Base-by-base conservation (phyloP, 1,140 invertebrate species). In the Chrysomallon squamiferum region DNA sequence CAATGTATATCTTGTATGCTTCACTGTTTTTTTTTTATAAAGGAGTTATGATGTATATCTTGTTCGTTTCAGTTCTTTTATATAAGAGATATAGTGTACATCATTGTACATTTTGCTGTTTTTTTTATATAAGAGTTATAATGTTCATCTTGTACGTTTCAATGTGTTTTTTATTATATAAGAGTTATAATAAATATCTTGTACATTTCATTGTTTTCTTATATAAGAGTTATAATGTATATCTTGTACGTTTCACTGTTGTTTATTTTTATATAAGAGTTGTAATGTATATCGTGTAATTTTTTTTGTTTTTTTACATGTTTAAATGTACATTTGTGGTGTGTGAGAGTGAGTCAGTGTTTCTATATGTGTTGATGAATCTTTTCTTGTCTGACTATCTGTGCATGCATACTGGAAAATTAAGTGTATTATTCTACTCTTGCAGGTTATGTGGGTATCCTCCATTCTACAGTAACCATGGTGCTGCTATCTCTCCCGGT, bases 391-490 rank as follows among this genome's bases (percentile, higher is more conserved):
- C n/a, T 11, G 5, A 29, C 25, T 57, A 22, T 29, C n/a, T 57
- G 1, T 22, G 25, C n/a, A 9, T 57, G 25, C 9, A 11, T 29
- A 57, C 32, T 9, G 9, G 32, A 15, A 29, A 20, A 20, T 0
- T 25, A 18, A 20, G 4, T 4, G n/a, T 29, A 27, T 45, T 4
- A 45, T 2, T 18, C 43, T 45, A 13, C 20, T 20, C 20, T 13
- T 13, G 43, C 75, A 93, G 92, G 72, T 88, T 99, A 56, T 99
- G 97, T 87, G 97, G 97, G 5, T 99, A 97, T 85, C 97, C 97
- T 29, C 97, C 97, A 25, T 99, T 99, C 87, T 99, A 97, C 84
- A 97, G 95, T 82, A 96, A 97, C 84, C 93, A 97, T 79, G 97
- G 97, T 0, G 87, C 96, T 33, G 95, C 97, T 7, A 98, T 99